These are phyloP conservation scores for Actinia equina DNA, from an alignment of 64 coral and sea anemone genomes.

Conservation along the genomic window DNA sequence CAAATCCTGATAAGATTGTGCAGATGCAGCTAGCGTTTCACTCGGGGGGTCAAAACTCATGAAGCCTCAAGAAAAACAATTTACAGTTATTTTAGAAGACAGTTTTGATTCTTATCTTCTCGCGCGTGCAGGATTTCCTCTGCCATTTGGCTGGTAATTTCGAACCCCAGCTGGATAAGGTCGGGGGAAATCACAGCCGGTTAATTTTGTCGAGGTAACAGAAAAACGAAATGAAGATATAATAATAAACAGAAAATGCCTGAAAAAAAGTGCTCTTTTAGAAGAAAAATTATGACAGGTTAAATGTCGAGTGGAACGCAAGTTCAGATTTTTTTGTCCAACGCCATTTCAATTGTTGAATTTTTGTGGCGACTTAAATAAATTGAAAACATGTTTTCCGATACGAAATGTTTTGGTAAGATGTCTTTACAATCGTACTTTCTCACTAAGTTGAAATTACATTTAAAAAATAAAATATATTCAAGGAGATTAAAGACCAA, in stretches of 20 bases:
- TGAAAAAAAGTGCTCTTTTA: too few species aligned
- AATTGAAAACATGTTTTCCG: too few species aligned
- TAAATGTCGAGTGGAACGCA: too few species aligned
- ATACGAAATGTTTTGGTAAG: too few species aligned
- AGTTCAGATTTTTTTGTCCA: too few species aligned
- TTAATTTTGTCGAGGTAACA: background rate
- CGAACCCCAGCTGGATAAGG: background rate
- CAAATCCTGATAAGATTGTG: background rate
- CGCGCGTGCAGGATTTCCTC: background rate
- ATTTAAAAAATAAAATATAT: too few species aligned
- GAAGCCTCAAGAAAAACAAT: background rate
- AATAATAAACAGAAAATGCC: background rate
- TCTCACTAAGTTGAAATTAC: too few species aligned
- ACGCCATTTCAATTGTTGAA: too few species aligned
- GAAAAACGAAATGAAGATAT: background rate
- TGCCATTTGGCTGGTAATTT: background rate
- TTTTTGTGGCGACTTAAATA: too few species aligned
- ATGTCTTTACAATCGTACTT: too few species aligned
- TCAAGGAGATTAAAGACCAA: too few species aligned
- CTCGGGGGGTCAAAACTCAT: slow-evolving; percentile 1
- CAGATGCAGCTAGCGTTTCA: background rate
- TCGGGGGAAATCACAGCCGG: background rate
- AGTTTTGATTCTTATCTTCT: background rate
- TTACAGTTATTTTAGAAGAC: background rate
- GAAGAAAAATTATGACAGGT: too few species aligned